Conservation (phyloP, 2,797 vertebrate genomes). For the Loriculus beryllinus region DNA sequence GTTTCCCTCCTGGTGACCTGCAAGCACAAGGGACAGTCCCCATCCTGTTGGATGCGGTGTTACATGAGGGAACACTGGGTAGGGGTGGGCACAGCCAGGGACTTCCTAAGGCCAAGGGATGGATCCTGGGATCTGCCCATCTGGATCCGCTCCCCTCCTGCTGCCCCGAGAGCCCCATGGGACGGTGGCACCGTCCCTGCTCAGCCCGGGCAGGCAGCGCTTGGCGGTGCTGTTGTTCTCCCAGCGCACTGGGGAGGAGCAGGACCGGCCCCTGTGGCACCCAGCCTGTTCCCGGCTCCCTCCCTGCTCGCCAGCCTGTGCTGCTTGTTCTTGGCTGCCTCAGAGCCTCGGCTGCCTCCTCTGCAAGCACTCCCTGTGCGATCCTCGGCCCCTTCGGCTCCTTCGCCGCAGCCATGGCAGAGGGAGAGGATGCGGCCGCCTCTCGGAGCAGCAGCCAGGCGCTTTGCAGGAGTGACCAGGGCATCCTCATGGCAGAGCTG, state of each 20-base stretch:
- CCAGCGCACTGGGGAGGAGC: background rate
- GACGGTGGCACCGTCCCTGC: background rate
- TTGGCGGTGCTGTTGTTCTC: background rate
- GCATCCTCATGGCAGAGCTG: slow-evolving; percentile 5
- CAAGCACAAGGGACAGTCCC: background rate
- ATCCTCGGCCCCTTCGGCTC: background rate
- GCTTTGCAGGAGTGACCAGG: background rate
- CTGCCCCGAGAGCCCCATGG: background rate
- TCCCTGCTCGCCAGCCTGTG: background rate
- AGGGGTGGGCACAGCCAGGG: background rate
- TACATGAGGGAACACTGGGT: rapidly evolving
- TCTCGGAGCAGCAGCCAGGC: background rate
- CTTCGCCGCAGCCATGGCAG: background rate
- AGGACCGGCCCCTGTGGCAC: background rate
- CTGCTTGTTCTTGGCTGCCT: slow-evolving; percentile 6
- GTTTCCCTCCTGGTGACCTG: background rate
- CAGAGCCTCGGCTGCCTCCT: background rate
- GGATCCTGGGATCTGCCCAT: rapidly evolving
- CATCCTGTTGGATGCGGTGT: rapidly evolving
- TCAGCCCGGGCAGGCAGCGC: background rate
- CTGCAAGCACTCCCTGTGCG: background rate
- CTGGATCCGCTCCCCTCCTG: rapidly evolving
- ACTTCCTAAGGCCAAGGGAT: background rate
- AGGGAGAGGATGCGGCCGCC: background rate
- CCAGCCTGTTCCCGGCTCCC: background rate